A percentile compares a stretch with the other conserved stretches of the same genome.
Conservation (phyloP, 2,113 vertebrate genomes). For the Lophochroa leadbeateri region DNA sequence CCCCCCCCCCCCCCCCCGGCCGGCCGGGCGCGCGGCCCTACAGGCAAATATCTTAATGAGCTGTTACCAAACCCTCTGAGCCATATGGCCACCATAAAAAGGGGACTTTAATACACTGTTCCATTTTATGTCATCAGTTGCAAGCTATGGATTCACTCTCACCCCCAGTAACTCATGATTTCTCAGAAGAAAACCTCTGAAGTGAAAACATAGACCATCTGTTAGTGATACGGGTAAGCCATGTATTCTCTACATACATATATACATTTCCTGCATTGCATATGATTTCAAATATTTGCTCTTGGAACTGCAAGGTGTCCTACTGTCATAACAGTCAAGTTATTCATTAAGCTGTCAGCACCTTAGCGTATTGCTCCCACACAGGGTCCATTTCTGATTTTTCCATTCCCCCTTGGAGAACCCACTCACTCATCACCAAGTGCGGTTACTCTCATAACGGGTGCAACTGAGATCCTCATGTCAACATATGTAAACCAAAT, state of each 20-base stretch:
- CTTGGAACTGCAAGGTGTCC: conserved; percentile 81
- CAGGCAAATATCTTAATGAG: conserved; percentile 46
- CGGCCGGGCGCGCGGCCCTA: too few relatives aligned
- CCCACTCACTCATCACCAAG: conserved; percentile 77
- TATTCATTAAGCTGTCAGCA: conserved; percentile 86
- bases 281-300: conserved; percentile 83
- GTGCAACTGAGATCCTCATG: conserved; percentile 76
- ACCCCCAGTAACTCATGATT: conserved; percentile 20
- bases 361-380: conserved; percentile 73
- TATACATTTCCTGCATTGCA: conserved; percentile 78
- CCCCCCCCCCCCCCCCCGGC: too few relatives aligned
- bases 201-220: conserved; percentile 76
- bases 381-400: conserved; percentile 73
- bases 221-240: conserved; percentile 71
- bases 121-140: conserved; percentile 57
- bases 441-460: conserved; percentile 72
- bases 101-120: conserved; percentile 39
- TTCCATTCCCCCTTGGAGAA: conserved; percentile 75
- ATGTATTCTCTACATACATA: conserved; percentile 65
- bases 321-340: conserved; percentile 84
- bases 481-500: conserved; percentile 80
- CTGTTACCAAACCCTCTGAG: conserved; percentile 54
- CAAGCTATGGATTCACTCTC: conserved; percentile 57
- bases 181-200: conserved; percentile 70
- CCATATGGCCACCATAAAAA: conserved; percentile 58